A percentile compares a stretch with the other conserved stretches of the same genome.
Evolutionary conservation across 2,888 invertebrate genomes (phyloP).

Genomic region (Eutolmus rufibarbis): DNA sequence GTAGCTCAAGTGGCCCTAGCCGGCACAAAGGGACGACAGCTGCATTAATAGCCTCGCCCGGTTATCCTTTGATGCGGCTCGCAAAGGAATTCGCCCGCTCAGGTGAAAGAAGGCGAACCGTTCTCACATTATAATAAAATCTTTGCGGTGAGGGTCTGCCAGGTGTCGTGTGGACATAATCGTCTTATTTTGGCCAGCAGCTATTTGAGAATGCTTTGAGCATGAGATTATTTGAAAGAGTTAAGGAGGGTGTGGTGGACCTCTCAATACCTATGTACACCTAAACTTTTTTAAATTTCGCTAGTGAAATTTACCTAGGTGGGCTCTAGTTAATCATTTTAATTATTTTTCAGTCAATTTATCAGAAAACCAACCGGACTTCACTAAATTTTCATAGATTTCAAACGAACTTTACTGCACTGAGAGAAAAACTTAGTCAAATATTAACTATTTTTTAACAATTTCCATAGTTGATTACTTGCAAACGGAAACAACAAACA

Average conservation of each 20-base stretch:
- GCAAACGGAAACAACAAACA: too few relatives aligned
- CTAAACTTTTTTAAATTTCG: too few relatives aligned
- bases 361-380: too few relatives aligned
- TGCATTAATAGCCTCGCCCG: constrained; percentile 10
- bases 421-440: too few relatives aligned
- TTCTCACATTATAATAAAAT: neutral
- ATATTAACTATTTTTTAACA: too few relatives aligned
- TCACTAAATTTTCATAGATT: too few relatives aligned
- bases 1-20: constrained; percentile 4
- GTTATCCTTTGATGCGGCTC: neutral
- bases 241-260: neutral
- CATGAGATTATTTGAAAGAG: neutral
- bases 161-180: neutral
- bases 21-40: neutral
- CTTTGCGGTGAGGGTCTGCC: neutral
- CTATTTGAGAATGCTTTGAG: neutral
- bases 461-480: too few relatives aligned
- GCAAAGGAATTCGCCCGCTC: neutral
- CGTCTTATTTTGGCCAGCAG: neutral
- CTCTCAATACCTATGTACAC: too few relatives aligned
- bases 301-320: too few relatives aligned
- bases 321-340: too few relatives aligned
- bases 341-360: too few relatives aligned
- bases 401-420: too few relatives aligned
- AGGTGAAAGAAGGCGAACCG: neutral